These are phyloP conservation scores for Listronotus oregonensis DNA, from an alignment of 1,140 invertebrate species.

Conservation along the genomic window DNA sequence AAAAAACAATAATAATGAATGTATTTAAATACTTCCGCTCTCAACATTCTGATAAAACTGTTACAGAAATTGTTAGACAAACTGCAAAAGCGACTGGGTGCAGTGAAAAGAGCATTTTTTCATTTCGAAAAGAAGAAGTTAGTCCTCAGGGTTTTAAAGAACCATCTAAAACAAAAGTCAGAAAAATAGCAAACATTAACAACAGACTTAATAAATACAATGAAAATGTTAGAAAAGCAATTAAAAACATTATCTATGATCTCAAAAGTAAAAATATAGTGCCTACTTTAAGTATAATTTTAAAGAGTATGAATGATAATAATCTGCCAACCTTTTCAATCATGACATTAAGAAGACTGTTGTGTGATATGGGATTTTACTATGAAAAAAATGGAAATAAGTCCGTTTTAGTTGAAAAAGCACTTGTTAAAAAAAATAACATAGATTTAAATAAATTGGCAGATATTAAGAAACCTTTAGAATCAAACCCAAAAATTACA, in stretches of 20 bases:
- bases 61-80: conserved; percentile 49
- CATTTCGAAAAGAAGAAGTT: conserved; percentile 51
- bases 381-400: conserved; percentile 53
- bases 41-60: conserved; percentile 47
- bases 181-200: conserved; percentile 51
- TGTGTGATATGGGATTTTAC: conserved; percentile 52
- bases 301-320: conserved; percentile 47
- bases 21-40: conserved; percentile 52
- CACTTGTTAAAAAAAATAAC: background rate
- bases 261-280: conserved; percentile 47
- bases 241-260: conserved; percentile 50
- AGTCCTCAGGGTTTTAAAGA: conserved; percentile 50
- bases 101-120: conserved; percentile 53
- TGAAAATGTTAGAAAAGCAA: conserved; percentile 43
- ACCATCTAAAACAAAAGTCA: conserved; percentile 50
- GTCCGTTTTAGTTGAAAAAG: conserved; percentile 48
- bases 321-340: conserved; percentile 50
- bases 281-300: conserved; percentile 50
- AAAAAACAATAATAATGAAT: conserved; percentile 53
- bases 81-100: conserved; percentile 52
- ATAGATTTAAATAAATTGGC: too few relatives aligned
- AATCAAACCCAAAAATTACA: too few relatives aligned
- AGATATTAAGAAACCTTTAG: too few relatives aligned
- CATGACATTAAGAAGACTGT: conserved; percentile 50
- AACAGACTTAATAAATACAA: conserved; percentile 52